phyloP scores from a whole-genome alignment of 2,113 vertebrate genomes.

The Hemicordylus capensis region DNA sequence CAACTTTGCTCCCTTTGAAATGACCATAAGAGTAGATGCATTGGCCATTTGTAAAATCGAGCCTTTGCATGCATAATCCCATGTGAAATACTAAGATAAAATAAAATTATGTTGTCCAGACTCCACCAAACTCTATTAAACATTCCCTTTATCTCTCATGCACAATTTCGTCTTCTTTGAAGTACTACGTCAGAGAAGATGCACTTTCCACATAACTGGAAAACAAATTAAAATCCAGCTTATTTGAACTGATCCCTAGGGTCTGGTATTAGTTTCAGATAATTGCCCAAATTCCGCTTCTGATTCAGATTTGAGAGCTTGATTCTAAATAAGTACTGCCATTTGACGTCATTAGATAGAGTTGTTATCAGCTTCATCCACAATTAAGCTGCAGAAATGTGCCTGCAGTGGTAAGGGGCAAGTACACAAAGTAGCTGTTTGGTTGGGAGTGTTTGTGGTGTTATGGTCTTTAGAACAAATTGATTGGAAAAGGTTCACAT shows the following conservation, averaged over 20 bases:
- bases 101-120: background rate
- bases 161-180: background rate
- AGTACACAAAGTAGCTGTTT: background rate
- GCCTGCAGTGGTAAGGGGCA: background rate
- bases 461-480: background rate
- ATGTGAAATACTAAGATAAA: background rate
- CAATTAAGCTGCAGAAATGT: background rate
- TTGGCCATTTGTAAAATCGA: slow-evolving; percentile 14
- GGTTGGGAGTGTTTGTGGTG: background rate
- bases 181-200: slow-evolving; percentile 3
- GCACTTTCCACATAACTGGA: background rate
- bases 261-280: slow-evolving; percentile 20
- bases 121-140: slow-evolving; percentile 13
- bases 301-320: slow-evolving; percentile 27
- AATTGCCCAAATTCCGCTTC: background rate
- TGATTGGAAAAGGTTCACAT: background rate
- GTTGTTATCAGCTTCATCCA: background rate
- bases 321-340: slow-evolving; percentile 5
- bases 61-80: background rate
- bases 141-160: background rate
- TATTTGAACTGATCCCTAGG: slow-evolving; percentile 24
- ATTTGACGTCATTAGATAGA: slow-evolving; percentile 9
- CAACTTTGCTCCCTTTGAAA: slow-evolving; percentile 11
- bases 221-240: slow-evolving; percentile 2
- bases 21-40: background rate